These are phyloP conservation scores for Euphydryas editha DNA, from an alignment of 2,888 invertebrate species.

Conservation along the genomic window DNA sequence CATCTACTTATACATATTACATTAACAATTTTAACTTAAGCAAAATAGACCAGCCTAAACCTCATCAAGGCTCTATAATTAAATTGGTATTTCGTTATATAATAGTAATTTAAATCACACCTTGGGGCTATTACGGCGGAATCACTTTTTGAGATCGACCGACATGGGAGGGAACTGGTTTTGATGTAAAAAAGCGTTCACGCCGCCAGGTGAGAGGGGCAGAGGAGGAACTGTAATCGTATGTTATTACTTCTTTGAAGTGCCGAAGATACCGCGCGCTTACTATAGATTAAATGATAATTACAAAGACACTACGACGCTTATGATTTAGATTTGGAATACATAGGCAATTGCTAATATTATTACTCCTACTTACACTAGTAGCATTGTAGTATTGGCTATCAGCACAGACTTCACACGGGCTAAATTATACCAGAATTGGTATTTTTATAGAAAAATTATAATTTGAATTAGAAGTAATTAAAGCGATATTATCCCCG, in stretches of 20 bases:
- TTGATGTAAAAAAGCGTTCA: slow-evolving; percentile 68
- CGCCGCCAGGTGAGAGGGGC: slow-evolving; percentile 66
- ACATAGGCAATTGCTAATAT: neutral
- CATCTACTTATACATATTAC: neutral
- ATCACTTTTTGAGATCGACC: slow-evolving; percentile 70
- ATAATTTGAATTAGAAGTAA: neutral
- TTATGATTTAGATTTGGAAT: slow-evolving; percentile 14
- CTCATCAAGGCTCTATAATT: slow-evolving; percentile 48
- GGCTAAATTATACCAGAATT: neutral
- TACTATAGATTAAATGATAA: slow-evolving; percentile 49
- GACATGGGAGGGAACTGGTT: slow-evolving; percentile 74
- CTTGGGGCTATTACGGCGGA: slow-evolving; percentile 73
- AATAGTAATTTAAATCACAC: slow-evolving; percentile 76
- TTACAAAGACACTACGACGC: slow-evolving; percentile 35
- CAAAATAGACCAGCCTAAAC: slow-evolving; percentile 24
- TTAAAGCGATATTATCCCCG: neutral
- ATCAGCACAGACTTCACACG: neutral
- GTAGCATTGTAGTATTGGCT: neutral
- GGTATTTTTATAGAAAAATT: neutral
- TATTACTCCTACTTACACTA: neutral
- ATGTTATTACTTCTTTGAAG: slow-evolving; percentile 77
- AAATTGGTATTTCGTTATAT: slow-evolving; percentile 61
- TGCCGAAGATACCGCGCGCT: slow-evolving; percentile 58
- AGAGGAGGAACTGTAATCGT: slow-evolving; percentile 67
- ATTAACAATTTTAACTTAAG: neutral